These are phyloP conservation scores for Drosophila nigritarsus DNA, from an alignment of 2,888 invertebrate genomes.

Conservation along the genomic window DNA sequence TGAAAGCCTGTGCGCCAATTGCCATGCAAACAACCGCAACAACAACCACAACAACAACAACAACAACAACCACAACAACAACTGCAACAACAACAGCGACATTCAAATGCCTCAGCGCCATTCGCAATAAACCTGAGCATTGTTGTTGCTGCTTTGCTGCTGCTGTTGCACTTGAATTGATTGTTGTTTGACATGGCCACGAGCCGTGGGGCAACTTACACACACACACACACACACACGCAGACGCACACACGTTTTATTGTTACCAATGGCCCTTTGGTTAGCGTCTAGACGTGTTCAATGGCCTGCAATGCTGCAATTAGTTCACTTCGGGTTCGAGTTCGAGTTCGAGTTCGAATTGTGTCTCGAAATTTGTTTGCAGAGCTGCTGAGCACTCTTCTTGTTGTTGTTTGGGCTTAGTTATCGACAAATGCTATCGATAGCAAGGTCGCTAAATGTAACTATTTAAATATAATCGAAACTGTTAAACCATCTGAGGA, in stretches of 20 bases:
- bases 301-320: conserved; percentile 37
- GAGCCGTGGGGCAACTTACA: conserved; percentile 50
- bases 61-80: conserved; percentile 8
- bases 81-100: conserved; percentile 12
- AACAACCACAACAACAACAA: conserved; percentile 4
- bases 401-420: background rate
- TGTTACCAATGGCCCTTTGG: conserved; percentile 20
- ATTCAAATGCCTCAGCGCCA: conserved; percentile 43
- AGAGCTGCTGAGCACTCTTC: background rate
- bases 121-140: conserved; percentile 31
- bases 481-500: background rate
- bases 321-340: conserved; percentile 37
- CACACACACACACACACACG: background rate
- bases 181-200: conserved; percentile 65
- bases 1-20: conserved; percentile 62
- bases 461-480: background rate
- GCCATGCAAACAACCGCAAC: conserved; percentile 10
- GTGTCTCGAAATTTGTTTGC: conserved; percentile 38
- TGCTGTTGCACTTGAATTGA: conserved; percentile 59
- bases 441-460: background rate
- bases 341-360: conserved; percentile 28
- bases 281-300: conserved; percentile 46
- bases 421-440: background rate
- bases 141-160: conserved; percentile 14
- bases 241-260: background rate